A percentile compares a stretch with the other conserved stretches of the same genome.
These are phyloP conservation scores for Dicycla oo DNA, from an alignment of 2,888 invertebrate species.

Conservation along the genomic window DNA sequence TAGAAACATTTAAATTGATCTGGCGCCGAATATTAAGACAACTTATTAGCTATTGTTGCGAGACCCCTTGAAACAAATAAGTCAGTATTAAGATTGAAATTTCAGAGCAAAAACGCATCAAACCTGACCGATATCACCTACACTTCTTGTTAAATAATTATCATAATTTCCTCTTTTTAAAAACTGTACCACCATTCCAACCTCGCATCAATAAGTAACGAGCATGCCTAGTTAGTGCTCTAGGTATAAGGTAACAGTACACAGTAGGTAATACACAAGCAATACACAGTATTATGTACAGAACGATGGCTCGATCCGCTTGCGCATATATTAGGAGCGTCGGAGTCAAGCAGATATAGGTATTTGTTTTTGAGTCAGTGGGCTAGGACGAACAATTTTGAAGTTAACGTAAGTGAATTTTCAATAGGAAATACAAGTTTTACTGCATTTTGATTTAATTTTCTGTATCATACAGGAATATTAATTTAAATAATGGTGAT, in stretches of 20 bases:
- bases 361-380: too few relatives aligned
- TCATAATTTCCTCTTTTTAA: neutral
- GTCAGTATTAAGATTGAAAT: neutral
- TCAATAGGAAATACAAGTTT: too few relatives aligned
- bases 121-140: neutral
- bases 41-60: neutral
- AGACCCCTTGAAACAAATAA: neutral
- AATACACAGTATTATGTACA: constrained; percentile 67
- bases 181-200: constrained; percentile 35
- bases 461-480: too few relatives aligned
- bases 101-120: neutral
- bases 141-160: too few relatives aligned
- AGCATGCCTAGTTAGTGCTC: constrained; percentile 64
- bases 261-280: constrained; percentile 47
- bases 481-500: too few relatives aligned
- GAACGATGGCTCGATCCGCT: constrained; percentile 69
- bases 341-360: constrained; percentile 32
- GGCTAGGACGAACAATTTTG: too few relatives aligned
- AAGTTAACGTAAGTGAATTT: too few relatives aligned
- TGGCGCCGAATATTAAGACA: too few relatives aligned
- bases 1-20: neutral
- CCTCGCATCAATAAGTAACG: constrained; percentile 11
- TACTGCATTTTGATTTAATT: too few relatives aligned
- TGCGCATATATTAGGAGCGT: constrained; percentile 57
- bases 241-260: constrained; percentile 13